Conservation (phyloP, 2,797 vertebrate species). For the Arnoldichthys spilopterus region DNA sequence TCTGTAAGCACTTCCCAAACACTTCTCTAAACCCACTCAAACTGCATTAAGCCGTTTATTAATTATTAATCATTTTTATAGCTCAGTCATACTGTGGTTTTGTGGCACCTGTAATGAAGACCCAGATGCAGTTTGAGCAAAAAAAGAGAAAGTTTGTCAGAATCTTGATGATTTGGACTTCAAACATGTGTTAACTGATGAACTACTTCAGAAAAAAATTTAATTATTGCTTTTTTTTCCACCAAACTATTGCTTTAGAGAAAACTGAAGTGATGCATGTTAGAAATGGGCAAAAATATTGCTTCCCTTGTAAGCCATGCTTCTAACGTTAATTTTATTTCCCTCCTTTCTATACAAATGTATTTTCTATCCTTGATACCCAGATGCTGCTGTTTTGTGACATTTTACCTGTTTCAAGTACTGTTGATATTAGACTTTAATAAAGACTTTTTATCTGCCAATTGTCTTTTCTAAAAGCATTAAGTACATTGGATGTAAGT, state of each 20-base stretch:
- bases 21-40: no score
- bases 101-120: no score
- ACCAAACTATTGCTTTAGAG: not conserved
- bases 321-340: not conserved
- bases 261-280: not conserved
- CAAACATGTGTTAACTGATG: no score
- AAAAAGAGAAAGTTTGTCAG: no score
- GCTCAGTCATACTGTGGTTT: no score
- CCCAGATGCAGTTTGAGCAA: no score
- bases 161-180: no score
- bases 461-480: not conserved
- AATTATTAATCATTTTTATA: no score
- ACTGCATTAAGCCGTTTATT: no score
- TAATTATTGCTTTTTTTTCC: not conserved
- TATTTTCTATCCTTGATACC: slow-evolving; percentile 17
- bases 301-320: not conserved
- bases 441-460: slow-evolving; percentile 18
- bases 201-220: no score
- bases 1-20: no score
- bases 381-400: slow-evolving; percentile 19
- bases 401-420: not conserved
- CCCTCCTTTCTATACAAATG: not conserved
- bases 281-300: not conserved
- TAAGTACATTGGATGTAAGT: no score
- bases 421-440: slow-evolving; percentile 32